Evolutionary conservation across 1,140 invertebrate species (phyloP), one percentile per base, ranked within the genome.

Genomic region (Saccostrea glomerata): DNA sequence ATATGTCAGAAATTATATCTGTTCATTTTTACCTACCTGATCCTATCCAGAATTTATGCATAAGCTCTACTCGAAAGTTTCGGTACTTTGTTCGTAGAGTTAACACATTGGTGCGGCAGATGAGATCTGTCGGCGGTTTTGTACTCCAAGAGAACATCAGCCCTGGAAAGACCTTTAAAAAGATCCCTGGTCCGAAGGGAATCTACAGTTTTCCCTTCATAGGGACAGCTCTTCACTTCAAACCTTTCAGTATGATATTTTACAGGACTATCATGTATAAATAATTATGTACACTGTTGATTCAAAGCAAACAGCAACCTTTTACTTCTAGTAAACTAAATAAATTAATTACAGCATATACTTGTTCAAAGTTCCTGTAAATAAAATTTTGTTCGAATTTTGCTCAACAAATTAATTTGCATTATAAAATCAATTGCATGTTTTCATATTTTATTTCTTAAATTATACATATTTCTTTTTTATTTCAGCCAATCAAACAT

Each of bases 221-320:
- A 54, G 86, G 86, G 15, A 40, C 82, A 12, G 58, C 47, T 23
- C 20, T 87, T 36, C 82, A 84, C 20, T 63, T 63, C 47, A 87
- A 87, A 47, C 77, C 77, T n/a, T 87, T 87, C 58, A 84, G 86
- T 87, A 87, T 84, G 58, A 17, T 63, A n/a, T 17, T 20, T 17
- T 5, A 20, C n/a, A 63, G 58, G 5, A 7, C 6, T 9, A 47
- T 47, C 47, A 47, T 47, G 9, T 47, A 9, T 47, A 2, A 36
- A 36, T 36, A 36, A 36, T 36, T 36, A 36, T 36, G 2, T 36
- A 2, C 30, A 36, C 30, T 36, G 30, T 36, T 36, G 2, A 47
- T 47, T 2, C 47, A 47, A 47, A 47, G 5, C 47, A 0, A 47
- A 47, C 1, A 47, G 47, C 47, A 47, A 1, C 9, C 6, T 9